phyloP scores from a whole-genome alignment of 2,113 vertebrate genomes.

The Aldabrachelys gigantea region DNA sequence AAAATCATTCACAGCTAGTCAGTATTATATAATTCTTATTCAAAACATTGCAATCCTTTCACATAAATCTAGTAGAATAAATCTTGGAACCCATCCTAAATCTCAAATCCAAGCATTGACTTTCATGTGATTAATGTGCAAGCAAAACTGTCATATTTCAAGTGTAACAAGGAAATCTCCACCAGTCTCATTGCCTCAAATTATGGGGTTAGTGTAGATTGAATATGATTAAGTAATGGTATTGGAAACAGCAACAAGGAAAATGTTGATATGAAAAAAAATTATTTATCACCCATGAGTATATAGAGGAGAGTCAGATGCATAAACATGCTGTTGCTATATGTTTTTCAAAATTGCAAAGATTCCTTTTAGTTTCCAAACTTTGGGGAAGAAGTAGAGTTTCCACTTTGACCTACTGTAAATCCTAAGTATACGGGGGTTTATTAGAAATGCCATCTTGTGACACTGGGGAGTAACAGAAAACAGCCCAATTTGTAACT shows the following conservation, averaged over 20 bases:
- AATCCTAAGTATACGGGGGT: neutral
- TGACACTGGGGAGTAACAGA: accelerated
- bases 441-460: neutral
- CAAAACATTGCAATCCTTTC: neutral
- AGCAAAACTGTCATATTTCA: neutral
- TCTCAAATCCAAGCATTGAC: conserved; percentile 6
- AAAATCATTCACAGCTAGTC: conserved; percentile 25
- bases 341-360: neutral
- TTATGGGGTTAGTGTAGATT: neutral
- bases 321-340: neutral
- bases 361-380: neutral
- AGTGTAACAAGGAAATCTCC: neutral
- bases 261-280: neutral
- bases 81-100: neutral
- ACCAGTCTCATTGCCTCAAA: neutral
- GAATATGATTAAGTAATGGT: neutral
- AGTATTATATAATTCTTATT: neutral
- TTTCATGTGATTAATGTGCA: neutral
- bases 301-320: neutral
- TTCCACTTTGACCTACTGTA: neutral
- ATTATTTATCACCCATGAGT: accelerated
- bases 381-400: neutral
- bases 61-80: conserved; percentile 20
- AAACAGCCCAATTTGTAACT: neutral
- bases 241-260: neutral